These are phyloP conservation scores for Gasterosteus aculeatus DNA, from an alignment of 2,113 vertebrate species.

Conservation along the genomic window DNA sequence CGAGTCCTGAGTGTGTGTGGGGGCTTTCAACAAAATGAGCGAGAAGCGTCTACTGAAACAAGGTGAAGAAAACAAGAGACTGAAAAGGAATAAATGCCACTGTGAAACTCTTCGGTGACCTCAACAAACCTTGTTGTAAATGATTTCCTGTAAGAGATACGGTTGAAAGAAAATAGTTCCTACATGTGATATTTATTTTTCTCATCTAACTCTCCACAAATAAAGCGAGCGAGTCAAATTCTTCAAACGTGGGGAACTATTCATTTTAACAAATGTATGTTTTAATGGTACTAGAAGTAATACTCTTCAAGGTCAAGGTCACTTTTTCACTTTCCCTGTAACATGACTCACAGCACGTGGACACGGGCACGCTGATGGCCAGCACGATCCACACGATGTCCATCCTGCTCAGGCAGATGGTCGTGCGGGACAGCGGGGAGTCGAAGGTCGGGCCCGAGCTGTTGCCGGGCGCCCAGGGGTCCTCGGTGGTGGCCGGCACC, in stretches of 20 bases:
- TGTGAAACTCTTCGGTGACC: neutral
- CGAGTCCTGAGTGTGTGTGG: constrained; percentile 8
- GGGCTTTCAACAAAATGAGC: neutral
- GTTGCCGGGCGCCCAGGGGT: constrained; percentile 83
- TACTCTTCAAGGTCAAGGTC: neutral
- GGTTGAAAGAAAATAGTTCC: neutral
- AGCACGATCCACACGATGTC: constrained; percentile 96
- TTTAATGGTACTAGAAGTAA: neutral
- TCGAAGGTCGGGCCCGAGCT: constrained; percentile 86
- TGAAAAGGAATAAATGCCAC: neutral
- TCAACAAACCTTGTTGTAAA: neutral
- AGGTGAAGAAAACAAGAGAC: neutral
- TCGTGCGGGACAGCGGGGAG: constrained; percentile 84
- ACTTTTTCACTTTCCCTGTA: neutral
- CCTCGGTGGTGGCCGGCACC: constrained; percentile 87
- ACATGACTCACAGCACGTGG: constrained; percentile 92
- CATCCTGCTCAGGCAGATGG: constrained; percentile 94
- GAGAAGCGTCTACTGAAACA: neutral
- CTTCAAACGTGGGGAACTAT: neutral
- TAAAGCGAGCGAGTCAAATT: neutral
- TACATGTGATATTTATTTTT: neutral
- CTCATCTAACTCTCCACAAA: neutral
- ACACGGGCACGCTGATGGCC: constrained; percentile 94
- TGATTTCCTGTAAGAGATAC: neutral
- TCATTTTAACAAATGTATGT: neutral